Evolutionary conservation across 1,140 invertebrate species (phyloP), one percentile per base, ranked within the genome.

Genomic region (Pogonomyrmex californicus): DNA sequence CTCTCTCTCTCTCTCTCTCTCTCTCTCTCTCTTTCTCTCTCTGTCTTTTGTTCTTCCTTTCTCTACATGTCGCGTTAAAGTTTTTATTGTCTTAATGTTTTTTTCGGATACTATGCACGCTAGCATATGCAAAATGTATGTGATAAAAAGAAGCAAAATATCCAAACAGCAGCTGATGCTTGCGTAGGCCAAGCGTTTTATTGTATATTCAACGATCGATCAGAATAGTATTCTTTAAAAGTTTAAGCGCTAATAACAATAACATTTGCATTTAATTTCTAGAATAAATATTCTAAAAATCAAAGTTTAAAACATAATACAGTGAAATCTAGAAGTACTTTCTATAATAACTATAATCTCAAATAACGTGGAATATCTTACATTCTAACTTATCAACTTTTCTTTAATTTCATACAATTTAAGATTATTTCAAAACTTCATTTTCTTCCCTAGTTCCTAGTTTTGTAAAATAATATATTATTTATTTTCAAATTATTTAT

Each of bases 121-220:
- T 14, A 36, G 36, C 36, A n/a, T 73, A 75, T 75, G 71, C 51
- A 75, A 75, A 75, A 75, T 17, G n/a, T 36, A 9, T 17, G 36
- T 49, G 51, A 56, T 56, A 58, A 75, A 75, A 56, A 75, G 71
- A 56, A 17, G 70, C 7, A 14, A 54, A n/a, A n/a, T 75, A 58
- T n/a, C 17, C 36, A 9, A 75, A 75, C 51, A 44, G 41, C 79
- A 73, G 66, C 79, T 82, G 68, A 82, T 73, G 79, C 47, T 73
- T 58, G 66, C 66, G 9, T 49, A 68, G 38, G 23, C 36, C 14
- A 66, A 44, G 30, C 54, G 6, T 49, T 81, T 81, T 51, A 49
- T 14, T 47, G 41, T 41, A 17, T 17, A 47, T 12, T 4, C 6
- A 5, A 44, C 36, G 14, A 82, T 82, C 51, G 41, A 60, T 73